Percentiles rank a stretch among this genome's conserved stretches.
These are phyloP conservation scores for Cyclopterus lumpus DNA, from an alignment of 2,797 vertebrate species.

Conservation along the genomic window DNA sequence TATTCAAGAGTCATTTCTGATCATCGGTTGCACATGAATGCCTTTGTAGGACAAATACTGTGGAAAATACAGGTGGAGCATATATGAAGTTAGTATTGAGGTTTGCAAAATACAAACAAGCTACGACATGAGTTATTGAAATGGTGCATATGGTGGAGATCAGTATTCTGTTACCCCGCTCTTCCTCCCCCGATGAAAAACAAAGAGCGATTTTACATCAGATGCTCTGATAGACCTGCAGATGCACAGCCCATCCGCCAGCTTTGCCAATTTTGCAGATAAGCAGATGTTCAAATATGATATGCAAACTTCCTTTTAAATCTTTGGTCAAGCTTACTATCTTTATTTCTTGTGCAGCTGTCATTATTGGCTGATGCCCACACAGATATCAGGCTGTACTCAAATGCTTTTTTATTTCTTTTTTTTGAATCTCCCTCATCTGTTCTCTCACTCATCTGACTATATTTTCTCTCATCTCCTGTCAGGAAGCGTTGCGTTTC, in stretches of 20 bases:
- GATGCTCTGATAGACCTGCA: conserved; percentile 27
- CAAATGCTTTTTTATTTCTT: conserved; percentile 31
- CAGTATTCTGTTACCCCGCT: conserved; percentile 10
- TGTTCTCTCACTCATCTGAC: conserved; percentile 36
- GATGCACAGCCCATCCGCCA: conserved; percentile 28
- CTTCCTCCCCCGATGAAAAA: conserved; percentile 35
- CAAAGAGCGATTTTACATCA: conserved; percentile 30
- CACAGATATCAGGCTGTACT: conserved; percentile 44
- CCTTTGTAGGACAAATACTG: conserved; percentile 33
- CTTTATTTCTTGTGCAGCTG: conserved; percentile 58
- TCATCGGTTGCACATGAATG: conserved; percentile 17
- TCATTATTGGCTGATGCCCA: conserved; percentile 41
- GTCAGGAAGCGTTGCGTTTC: conserved; percentile 36
- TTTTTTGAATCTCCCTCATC: conserved; percentile 28
- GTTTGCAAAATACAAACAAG: conserved; percentile 30
- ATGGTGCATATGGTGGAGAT: conserved; percentile 25
- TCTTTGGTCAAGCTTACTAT: conserved; percentile 52
- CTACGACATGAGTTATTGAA: neutral
- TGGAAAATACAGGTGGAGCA: conserved; percentile 8
- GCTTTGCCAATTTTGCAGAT: conserved; percentile 58
- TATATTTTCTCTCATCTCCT: conserved; percentile 25
- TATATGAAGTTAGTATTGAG: neutral
- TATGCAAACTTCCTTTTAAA: conserved; percentile 56
- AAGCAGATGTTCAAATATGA: conserved; percentile 59
- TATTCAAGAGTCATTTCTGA: conserved; percentile 36